These are phyloP conservation scores for Acanthornis magna DNA, from an alignment of 2,797 vertebrate species.

Conservation along the genomic window DNA sequence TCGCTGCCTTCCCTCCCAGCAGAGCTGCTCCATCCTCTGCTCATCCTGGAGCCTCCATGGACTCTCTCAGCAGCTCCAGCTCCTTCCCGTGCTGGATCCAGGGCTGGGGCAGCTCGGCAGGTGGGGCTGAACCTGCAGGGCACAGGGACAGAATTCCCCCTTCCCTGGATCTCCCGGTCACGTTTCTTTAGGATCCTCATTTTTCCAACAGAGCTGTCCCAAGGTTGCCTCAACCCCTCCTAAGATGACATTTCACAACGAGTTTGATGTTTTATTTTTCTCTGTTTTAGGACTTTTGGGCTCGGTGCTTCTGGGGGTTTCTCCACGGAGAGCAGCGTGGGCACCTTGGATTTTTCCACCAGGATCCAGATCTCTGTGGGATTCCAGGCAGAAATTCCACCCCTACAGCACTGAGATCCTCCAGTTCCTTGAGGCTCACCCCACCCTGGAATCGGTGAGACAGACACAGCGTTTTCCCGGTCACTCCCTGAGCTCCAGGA, in stretches of 20 bases:
- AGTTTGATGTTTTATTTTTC: not conserved
- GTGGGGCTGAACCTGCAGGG: not conserved
- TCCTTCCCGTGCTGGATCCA: not conserved
- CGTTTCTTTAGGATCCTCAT: not conserved
- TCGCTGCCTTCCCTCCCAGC: not conserved
- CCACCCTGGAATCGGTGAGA: not conserved
- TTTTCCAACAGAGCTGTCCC: not conserved
- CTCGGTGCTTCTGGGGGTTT: fast-evolving
- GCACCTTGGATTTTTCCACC: not conserved
- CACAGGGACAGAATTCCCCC: not conserved
- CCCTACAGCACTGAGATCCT: too few species aligned
- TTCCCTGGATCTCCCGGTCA: not conserved
- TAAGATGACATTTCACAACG: not conserved
- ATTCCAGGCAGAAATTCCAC: not conserved
- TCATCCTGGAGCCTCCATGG: not conserved
- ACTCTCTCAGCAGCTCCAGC: not conserved
- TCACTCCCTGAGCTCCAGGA: not conserved
- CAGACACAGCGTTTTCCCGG: not conserved
- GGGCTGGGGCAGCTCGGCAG: not conserved
- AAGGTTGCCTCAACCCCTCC: not conserved
- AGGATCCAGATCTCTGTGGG: too few species aligned
- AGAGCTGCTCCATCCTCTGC: not conserved
- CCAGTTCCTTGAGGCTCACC: not conserved
- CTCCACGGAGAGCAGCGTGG: not conserved
- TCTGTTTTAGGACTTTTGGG: not conserved